phyloP scores from a whole-genome alignment of 2,888 invertebrate species.

The Parelbella ahira region DNA sequence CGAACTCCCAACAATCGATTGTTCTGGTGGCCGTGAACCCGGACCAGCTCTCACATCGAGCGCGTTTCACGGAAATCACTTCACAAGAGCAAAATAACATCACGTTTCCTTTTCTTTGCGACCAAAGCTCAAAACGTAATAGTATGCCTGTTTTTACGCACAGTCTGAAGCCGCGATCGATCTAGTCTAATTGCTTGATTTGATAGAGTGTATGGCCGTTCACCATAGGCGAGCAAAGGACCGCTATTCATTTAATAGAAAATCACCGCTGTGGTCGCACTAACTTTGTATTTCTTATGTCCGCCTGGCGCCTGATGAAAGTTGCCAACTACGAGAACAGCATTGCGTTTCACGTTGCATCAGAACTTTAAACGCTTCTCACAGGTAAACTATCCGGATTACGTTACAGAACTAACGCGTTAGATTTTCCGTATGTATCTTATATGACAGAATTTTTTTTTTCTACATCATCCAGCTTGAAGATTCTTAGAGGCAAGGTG shows the following conservation, averaged over 20 bases:
- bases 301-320: constrained; percentile 59
- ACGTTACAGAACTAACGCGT: constrained; percentile 38
- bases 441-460: constrained; percentile 7
- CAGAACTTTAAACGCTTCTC: constrained; percentile 35
- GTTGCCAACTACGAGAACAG: constrained; percentile 50
- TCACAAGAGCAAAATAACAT: constrained; percentile 39
- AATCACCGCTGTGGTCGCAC: constrained; percentile 40
- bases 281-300: constrained; percentile 38
- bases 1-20: constrained; percentile 63
- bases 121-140: constrained; percentile 24
- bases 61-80: constrained; percentile 46
- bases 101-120: constrained; percentile 34
- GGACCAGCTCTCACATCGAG: constrained; percentile 42
- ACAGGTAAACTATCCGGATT: constrained; percentile 34
- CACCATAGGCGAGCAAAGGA: constrained; percentile 38
- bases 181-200: constrained; percentile 28
- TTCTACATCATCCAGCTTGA: neutral
- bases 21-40: constrained; percentile 69
- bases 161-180: constrained; percentile 20
- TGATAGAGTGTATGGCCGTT: constrained; percentile 28
- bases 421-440: constrained; percentile 8
- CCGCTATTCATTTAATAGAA: constrained; percentile 63
- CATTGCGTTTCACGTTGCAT: constrained; percentile 67
- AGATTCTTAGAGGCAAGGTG: too few species aligned
- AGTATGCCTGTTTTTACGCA: constrained; percentile 27